Conservation (phyloP, 2,797 vertebrate genomes). For the Octomys mimax region DNA sequence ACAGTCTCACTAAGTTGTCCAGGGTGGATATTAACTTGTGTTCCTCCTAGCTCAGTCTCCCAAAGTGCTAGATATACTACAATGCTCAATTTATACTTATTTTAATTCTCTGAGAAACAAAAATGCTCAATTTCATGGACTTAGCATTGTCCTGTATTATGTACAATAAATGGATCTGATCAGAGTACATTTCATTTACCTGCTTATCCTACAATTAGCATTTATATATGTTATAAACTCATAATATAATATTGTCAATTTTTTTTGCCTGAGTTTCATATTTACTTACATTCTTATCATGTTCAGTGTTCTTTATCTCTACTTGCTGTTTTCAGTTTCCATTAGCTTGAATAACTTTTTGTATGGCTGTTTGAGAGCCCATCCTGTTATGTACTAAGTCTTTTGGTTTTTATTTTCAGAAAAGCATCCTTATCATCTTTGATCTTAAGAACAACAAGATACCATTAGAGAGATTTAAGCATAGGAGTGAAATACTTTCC, state of each 20-base stretch:
- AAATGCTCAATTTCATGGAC: neutral
- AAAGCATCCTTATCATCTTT: neutral
- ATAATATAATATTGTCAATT: neutral
- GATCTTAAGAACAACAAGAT: neutral
- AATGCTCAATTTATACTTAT: neutral
- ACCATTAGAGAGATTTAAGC: neutral
- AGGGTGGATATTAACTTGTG: neutral
- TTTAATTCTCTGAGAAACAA: neutral
- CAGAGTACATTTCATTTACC: neutral
- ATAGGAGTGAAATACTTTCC: neutral
- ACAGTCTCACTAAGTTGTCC: neutral
- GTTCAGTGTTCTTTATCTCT: neutral
- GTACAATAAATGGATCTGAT: neutral
- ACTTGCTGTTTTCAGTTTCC: neutral
- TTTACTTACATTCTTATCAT: neutral
- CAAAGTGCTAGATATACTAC: neutral
- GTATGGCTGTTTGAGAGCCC: neutral
- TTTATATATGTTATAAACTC: neutral
- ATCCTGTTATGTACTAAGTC: neutral
- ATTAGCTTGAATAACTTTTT: neutral
- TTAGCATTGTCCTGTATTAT: neutral
- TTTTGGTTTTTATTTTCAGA: conserved; percentile 33
- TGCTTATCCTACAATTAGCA: neutral
- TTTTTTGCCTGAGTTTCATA: conserved; percentile 16
- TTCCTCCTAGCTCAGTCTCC: neutral